Evolutionary conservation across 2,888 invertebrate species (phyloP), one percentile per base, ranked within the genome.

Genomic region (Kryphioiulus occultus): DNA sequence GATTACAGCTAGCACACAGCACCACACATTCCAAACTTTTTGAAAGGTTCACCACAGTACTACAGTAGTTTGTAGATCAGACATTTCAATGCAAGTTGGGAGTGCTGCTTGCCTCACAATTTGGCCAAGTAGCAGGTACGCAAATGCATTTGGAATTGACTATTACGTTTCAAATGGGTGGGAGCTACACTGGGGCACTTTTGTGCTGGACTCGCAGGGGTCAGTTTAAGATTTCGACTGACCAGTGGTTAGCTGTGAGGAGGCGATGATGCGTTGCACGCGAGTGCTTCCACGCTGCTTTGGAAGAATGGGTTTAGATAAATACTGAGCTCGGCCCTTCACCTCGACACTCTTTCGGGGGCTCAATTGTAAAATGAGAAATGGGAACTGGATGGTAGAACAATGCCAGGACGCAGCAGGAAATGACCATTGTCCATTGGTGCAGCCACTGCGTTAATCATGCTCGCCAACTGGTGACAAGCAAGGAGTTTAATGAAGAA

Each of bases 191-290:
- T 39, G 85, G 85, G 35, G n/a, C 7, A n/a, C 78, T 78, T 30
- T 78, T 78, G 78, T 78, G 26, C 2, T 78, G 30, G 12, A 78
- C 7, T 26, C 78, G 15, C 78, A 78, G 78, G 78, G 78, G 78
- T 78, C 78, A 78, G 78, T 78, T 78, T 30, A 78, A 78, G 17
- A 30, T 78, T 78, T 78, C 78, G 26, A 30, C 68, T 78, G 78
- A 30, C 78, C 78, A 78, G 12, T 78, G 78, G 78, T 3, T 78
- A 78, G 78, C 30, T 78, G 78, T 78, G 78, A 30, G 30, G 30
- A 78, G 12, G 39, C 85, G 85, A n/a, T 85, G 85, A 85, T 85
- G 85, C 85, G 85, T 85, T 85, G 85, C 85, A 85, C 85, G 85
- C 85, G 85, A 85, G 32, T n/a, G 85, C 85, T 85, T 39, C 35